Conservation (phyloP, 2,797 vertebrate species). For the Rhinichthys osculus region DNA sequence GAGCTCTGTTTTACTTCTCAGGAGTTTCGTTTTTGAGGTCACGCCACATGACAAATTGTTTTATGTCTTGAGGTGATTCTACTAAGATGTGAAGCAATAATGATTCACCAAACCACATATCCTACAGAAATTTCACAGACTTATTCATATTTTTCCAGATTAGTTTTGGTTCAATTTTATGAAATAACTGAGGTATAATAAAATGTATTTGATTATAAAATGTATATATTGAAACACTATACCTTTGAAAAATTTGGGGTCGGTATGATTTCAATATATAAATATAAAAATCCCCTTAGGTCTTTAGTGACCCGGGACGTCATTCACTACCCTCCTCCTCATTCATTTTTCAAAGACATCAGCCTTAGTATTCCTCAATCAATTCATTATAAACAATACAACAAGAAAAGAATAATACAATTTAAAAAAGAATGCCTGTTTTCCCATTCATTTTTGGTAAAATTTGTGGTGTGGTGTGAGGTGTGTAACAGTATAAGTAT, state of each 20-base stretch:
- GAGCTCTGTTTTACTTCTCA: constrained; percentile 6
- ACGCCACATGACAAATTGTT: background rate
- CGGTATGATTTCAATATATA: background rate
- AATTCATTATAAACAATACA: too few species aligned
- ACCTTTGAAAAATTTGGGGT: background rate
- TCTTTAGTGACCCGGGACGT: too few species aligned
- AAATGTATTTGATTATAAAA: background rate
- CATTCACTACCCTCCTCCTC: too few species aligned
- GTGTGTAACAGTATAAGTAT: too few species aligned
- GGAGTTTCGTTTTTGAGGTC: background rate
- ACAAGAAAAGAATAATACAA: too few species aligned
- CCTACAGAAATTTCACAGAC: background rate
- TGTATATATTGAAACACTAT: background rate
- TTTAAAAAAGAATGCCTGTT: too few species aligned
- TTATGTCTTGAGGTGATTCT: constrained; percentile 20
- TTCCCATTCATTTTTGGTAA: too few species aligned
- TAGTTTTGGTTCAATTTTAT: too few species aligned
- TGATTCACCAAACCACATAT: background rate
- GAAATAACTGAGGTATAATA: background rate
- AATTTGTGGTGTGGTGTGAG: too few species aligned
- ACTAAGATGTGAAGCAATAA: background rate
- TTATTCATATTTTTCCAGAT: background rate
- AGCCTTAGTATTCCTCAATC: too few species aligned
- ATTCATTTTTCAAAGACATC: too few species aligned
- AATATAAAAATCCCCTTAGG: too few species aligned